A percentile compares a stretch with the other conserved stretches of the same genome.
Evolutionary conservation across 2,797 vertebrate species (phyloP).

Genomic region (Petrocephalus sullivani): DNA sequence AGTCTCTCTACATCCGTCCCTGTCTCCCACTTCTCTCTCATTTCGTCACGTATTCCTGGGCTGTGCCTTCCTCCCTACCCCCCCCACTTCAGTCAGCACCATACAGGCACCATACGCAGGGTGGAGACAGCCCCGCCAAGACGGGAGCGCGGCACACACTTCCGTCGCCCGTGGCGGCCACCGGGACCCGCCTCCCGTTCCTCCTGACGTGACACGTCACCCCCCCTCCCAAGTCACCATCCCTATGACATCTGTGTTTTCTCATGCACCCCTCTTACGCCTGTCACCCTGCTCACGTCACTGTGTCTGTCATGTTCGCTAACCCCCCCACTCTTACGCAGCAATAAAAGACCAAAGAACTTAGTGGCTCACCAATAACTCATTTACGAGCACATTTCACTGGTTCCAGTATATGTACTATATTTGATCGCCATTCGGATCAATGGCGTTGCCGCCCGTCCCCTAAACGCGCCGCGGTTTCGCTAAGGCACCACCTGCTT

Average conservation of each 20-base stretch:
- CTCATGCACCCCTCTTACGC: not conserved
- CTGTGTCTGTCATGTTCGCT: not conserved
- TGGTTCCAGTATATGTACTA: not conserved
- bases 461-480: not conserved
- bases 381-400: not conserved
- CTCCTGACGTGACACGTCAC: not conserved
- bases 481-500: not conserved
- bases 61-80: not conserved
- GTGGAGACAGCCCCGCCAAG: too few species aligned
- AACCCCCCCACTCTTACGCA: not conserved
- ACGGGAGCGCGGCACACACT: not conserved
- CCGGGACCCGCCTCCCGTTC: not conserved
- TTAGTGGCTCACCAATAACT: not conserved
- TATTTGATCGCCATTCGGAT: not conserved
- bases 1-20: constrained; percentile 32
- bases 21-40: constrained; percentile 21
- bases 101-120: not conserved
- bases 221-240: not conserved
- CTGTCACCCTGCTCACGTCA: not conserved
- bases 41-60: not conserved
- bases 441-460: not conserved
- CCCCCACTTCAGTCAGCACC: not conserved
- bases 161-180: not conserved
- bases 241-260: not conserved
- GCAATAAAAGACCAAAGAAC: not conserved